A percentile compares a stretch with the other conserved stretches of the same genome.
Conservation (phyloP, 2,797 vertebrate genomes). For the Chaenodraco wilsoni region DNA sequence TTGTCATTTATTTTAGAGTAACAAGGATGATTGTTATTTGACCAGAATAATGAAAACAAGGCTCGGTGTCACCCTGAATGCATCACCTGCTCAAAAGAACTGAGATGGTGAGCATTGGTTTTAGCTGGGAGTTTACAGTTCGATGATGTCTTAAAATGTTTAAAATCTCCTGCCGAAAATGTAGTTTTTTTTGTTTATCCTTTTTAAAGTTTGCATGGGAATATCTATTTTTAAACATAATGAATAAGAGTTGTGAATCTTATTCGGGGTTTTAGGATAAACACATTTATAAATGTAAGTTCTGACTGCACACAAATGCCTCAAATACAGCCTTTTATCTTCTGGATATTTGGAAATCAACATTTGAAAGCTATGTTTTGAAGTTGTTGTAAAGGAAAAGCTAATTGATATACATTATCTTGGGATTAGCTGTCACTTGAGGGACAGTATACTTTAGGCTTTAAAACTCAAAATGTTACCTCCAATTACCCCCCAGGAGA, state of each 20-base stretch:
- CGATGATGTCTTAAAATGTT: neutral
- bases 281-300: no score
- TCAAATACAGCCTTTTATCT: no score
- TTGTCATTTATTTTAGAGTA: no score
- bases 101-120: no score
- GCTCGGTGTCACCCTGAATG: no score
- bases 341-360: neutral
- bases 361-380: neutral
- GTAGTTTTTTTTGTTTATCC: no score
- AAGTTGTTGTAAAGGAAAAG: neutral
- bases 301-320: no score
- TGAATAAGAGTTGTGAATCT: neutral
- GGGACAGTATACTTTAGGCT: neutral
- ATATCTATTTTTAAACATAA: neutral
- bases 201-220: neutral
- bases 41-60: no score
- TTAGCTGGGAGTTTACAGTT: neutral
- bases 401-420: neutral
- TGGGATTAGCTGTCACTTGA: neutral
- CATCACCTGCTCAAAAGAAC: no score
- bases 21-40: no score
- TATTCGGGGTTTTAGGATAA: no score
- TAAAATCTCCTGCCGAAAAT: no score
- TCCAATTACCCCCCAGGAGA: conserved; percentile 10
- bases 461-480: conserved; percentile 5